phyloP scores from a whole-genome alignment of 2,113 vertebrate genomes.

The Gallinago paraguaiae region DNA sequence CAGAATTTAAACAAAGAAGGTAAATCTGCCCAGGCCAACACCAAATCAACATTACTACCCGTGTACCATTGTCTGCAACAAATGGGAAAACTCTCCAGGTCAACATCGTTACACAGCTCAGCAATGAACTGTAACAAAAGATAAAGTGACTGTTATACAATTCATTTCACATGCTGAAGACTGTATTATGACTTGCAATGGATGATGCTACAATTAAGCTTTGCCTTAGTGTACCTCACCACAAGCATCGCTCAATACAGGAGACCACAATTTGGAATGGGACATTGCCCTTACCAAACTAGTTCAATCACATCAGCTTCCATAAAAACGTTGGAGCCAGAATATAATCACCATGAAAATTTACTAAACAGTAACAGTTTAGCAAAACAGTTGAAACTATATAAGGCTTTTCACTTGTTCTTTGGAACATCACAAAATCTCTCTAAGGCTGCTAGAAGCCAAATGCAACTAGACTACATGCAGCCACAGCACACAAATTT shows the following conservation, averaged over 20 bases:
- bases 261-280: neutral
- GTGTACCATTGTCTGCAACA: neutral
- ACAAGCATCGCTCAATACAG: neutral
- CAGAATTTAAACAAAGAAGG: neutral
- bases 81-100: neutral
- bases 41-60: neutral
- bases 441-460: neutral
- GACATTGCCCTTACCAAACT: neutral
- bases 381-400: neutral
- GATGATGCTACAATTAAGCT: neutral
- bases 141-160: neutral
- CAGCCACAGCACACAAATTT: neutral
- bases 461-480: neutral
- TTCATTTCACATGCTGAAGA: neutral
- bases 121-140: neutral
- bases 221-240: neutral
- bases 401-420: neutral
- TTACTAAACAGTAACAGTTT: neutral
- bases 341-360: neutral
- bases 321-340: neutral
- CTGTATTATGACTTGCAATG: neutral
- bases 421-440: neutral
- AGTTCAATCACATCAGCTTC: neutral
- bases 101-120: neutral
- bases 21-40: neutral